These are phyloP conservation scores for Scrobipalpa atriplicella DNA, from an alignment of 2,888 invertebrate species.

Conservation along the genomic window DNA sequence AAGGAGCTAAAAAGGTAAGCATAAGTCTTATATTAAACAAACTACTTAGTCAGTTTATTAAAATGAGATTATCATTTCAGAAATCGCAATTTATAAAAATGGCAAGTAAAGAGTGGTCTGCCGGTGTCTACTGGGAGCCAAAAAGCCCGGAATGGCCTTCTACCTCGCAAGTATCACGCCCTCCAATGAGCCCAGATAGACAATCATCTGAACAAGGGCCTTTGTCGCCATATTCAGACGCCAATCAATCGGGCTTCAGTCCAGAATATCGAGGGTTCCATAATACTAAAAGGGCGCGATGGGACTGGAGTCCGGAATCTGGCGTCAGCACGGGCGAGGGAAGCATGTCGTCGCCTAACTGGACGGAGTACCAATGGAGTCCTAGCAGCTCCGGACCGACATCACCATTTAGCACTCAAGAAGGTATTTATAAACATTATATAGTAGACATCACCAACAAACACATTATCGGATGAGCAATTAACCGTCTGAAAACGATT, in stretches of 20 bases:
- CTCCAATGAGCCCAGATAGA: conserved; percentile 61
- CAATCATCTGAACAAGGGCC: conserved; percentile 50
- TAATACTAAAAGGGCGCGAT: conserved; percentile 53
- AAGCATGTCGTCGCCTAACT: conserved; percentile 61
- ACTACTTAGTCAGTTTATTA: conserved; percentile 1
- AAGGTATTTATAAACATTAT: conserved; percentile 53
- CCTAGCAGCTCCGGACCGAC: conserved; percentile 77
- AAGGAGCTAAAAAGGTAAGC: conserved; percentile 58
- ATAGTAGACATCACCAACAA: no score
- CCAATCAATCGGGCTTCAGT: conserved; percentile 68
- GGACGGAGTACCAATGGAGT: conserved; percentile 80
- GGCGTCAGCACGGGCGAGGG: conserved; percentile 64
- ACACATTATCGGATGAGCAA: no score
- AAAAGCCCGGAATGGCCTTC: conserved; percentile 71
- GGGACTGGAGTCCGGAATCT: conserved; percentile 77
- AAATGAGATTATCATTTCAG: conserved; percentile 43
- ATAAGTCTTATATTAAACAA: not conserved
- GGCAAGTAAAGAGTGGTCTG: conserved; percentile 72
- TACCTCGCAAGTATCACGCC: conserved; percentile 47
- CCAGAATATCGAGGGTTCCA: conserved; percentile 57
- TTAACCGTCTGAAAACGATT: no score
- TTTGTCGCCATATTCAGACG: conserved; percentile 66
- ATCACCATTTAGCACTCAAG: conserved; percentile 71
- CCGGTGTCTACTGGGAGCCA: conserved; percentile 73
- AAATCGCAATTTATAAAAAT: conserved; percentile 65